These are phyloP conservation scores for Phyllotreta cruciferae DNA, from an alignment of 2,888 invertebrate genomes.

Conservation along the genomic window DNA sequence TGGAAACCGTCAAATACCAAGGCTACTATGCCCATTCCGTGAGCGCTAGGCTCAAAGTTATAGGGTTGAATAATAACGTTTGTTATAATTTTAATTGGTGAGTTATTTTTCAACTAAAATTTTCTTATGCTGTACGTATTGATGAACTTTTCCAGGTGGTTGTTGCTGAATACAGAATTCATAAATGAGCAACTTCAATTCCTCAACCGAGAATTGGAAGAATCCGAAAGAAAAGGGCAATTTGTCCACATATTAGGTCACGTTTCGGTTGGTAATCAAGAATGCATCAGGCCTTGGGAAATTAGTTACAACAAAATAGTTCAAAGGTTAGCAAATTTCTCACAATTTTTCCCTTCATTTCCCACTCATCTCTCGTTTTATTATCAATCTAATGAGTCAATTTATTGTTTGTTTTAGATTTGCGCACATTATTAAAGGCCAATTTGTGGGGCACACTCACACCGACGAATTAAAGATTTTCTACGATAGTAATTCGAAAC, in stretches of 20 bases:
- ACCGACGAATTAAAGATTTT: conserved; percentile 77
- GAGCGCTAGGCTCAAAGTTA: conserved; percentile 72
- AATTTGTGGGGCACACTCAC: conserved; percentile 87
- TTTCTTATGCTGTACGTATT: conserved; percentile 2
- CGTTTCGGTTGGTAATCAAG: conserved; percentile 77
- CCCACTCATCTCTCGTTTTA: neutral
- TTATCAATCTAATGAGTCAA: neutral
- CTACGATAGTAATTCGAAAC: conserved; percentile 65
- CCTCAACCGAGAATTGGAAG: conserved; percentile 64
- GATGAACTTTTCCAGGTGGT: conserved; percentile 49
- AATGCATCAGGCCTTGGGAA: conserved; percentile 74
- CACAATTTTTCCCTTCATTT: neutral
- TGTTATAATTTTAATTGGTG: conserved; percentile 78
- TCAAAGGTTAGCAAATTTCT: conserved; percentile 65
- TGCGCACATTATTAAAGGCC: conserved; percentile 75
- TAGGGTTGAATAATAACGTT: conserved; percentile 81
- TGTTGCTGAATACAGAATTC: conserved; percentile 67
- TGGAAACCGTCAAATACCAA: conserved; percentile 66
- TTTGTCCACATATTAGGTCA: conserved; percentile 85
- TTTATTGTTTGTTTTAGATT: conserved; percentile 62
- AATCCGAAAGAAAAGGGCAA: conserved; percentile 68
- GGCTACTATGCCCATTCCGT: conserved; percentile 78
- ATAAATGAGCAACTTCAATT: conserved; percentile 81
- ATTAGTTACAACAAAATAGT: conserved; percentile 72
- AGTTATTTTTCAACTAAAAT: conserved; percentile 42